Evolutionary conservation across 2,888 invertebrate genomes (phyloP).

Genomic region (Gordius sp.): DNA sequence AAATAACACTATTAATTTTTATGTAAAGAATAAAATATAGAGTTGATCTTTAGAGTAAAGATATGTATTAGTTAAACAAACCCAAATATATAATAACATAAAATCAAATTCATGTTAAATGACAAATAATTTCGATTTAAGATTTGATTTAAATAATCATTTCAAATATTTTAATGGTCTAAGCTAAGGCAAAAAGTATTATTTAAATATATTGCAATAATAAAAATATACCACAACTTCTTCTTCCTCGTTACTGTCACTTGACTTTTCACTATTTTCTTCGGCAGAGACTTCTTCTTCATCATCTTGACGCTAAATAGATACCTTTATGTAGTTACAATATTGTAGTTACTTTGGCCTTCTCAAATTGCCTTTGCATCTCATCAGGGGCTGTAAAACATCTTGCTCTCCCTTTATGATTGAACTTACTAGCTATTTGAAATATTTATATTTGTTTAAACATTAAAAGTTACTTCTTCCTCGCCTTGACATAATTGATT

Average conservation of each 20-base stretch:
- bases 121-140: no score
- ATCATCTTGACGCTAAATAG: neutral
- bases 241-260: neutral
- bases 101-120: no score
- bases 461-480: conserved; percentile 13
- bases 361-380: conserved; percentile 4
- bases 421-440: neutral
- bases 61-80: no score
- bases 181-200: neutral
- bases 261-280: neutral
- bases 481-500: conserved; percentile 10
- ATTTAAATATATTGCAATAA: neutral
- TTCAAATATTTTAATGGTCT: no score
- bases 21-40: no score
- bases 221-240: neutral
- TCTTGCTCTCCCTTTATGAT: conserved; percentile 3
- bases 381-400: conserved; percentile 10
- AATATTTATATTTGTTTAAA: neutral
- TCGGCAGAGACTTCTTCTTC: neutral
- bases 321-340: neutral
- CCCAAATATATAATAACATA: no score
- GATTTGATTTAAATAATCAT: no score
- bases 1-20: no score
- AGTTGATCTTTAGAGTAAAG: no score
- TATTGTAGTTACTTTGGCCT: neutral